Percentiles rank a stretch among this genome's conserved stretches.
phyloP scores from a whole-genome alignment of 53 echinoderm and acorn worm species.

The Henricia sp. region DNA sequence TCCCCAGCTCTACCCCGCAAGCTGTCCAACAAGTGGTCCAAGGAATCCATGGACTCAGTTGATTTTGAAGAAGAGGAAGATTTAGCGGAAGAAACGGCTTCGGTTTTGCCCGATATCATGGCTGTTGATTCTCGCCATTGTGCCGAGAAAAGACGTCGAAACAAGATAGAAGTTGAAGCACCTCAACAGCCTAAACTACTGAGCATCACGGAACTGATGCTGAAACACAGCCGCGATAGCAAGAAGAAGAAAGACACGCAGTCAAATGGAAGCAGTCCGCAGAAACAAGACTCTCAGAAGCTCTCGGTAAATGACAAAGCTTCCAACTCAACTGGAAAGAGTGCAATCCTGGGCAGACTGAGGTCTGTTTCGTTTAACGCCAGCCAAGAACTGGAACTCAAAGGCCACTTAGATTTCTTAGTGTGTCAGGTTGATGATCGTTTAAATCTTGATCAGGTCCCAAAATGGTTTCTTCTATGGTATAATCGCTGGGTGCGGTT shows the following conservation, averaged over 20 bases:
- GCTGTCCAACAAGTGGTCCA: constrained; percentile 56
- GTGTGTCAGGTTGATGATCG: constrained; percentile 44
- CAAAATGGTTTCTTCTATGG: constrained; percentile 39
- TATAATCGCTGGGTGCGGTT: constrained; percentile 49
- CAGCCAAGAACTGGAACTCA: constrained; percentile 23
- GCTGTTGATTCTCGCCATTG: constrained; percentile 56
- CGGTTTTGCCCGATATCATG: constrained; percentile 62
- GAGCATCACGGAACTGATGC: constrained; percentile 83
- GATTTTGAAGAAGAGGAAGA: constrained; percentile 61
- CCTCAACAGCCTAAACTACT: constrained; percentile 73
- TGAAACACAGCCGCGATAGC: constrained; percentile 76
- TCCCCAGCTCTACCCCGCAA: neutral
- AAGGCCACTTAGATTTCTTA: constrained; percentile 56
- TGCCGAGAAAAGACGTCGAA: constrained; percentile 39
- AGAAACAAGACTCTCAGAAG: constrained; percentile 5
- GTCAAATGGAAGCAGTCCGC: neutral
- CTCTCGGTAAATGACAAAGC: neutral
- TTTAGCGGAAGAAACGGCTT: constrained; percentile 14
- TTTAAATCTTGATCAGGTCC: constrained; percentile 26
- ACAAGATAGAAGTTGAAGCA: constrained; percentile 38
- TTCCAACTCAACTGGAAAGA: neutral
- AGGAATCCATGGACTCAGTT: constrained; percentile 67
- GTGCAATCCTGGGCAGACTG: neutral
- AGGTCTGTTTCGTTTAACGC: neutral
- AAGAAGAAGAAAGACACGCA: constrained; percentile 45